Percentiles rank a stretch among this genome's conserved stretches.
Conservation (phyloP, 2,113 vertebrate genomes). For the Salminus brasiliensis region DNA sequence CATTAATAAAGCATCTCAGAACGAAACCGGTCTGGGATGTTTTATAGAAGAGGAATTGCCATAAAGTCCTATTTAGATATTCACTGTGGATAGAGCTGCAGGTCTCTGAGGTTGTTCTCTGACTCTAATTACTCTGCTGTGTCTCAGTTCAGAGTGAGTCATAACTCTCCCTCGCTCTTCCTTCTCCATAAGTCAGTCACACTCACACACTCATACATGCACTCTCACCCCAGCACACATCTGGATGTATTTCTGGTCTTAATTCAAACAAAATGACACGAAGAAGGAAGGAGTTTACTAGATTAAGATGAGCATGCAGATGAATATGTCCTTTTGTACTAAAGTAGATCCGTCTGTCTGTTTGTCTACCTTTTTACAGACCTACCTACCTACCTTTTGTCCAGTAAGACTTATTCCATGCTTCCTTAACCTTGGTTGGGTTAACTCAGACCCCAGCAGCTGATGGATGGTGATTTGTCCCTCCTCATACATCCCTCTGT, state of each 20-base stretch:
- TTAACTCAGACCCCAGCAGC: background rate
- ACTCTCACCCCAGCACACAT: slow-evolving; percentile 20
- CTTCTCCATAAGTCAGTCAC: slow-evolving; percentile 15
- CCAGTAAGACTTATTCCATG: background rate
- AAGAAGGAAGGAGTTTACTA: background rate
- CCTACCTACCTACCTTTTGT: background rate
- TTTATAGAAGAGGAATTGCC: slow-evolving; percentile 1
- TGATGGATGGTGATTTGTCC: slow-evolving; percentile 30
- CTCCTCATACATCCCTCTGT: slow-evolving; percentile 26
- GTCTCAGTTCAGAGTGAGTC: slow-evolving; percentile 22
- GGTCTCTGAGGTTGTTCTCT: slow-evolving; percentile 5
- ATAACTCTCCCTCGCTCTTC: background rate
- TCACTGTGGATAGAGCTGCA: background rate
- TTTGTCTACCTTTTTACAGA: too few species aligned
- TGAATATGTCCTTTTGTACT: background rate
- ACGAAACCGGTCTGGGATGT: background rate
- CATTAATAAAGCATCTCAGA: too few species aligned
- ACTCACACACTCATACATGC: slow-evolving; percentile 18
- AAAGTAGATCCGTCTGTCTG: too few species aligned
- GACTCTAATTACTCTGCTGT: slow-evolving; percentile 32
- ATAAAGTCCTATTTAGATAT: background rate
- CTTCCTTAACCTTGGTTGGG: background rate
- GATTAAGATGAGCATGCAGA: background rate
- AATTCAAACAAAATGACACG: slow-evolving; percentile 17
- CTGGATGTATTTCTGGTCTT: slow-evolving; percentile 33